Evolutionary conservation across 1,140 invertebrate species (phyloP), one percentile per base, ranked within the genome.

Genomic region (Diploscapter pachys): DNA sequence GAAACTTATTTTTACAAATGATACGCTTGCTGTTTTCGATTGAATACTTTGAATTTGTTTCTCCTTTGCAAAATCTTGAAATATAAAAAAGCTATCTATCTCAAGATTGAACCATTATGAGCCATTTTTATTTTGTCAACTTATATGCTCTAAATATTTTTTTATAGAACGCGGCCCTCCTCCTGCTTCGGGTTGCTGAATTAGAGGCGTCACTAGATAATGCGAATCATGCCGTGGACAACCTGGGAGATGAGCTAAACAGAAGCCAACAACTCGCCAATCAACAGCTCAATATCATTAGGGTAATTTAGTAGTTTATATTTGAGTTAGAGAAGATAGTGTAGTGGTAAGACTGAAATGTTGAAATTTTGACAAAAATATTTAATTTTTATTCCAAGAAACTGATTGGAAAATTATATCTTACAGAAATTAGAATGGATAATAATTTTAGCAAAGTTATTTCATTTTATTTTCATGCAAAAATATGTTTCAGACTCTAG

Each of bases 221-320:
- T 13, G 6, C 71, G 4, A 6, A 53, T 2, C n/a, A 5, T 6
- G 6, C 5, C 5, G 1, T 49, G 8, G 69, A 71, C 9, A 9
- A n/a, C 9, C 55, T 71, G 8, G 5, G 5, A 49, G 56, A 62
- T 48, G 69, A 71, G 54, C 56, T 71, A 48, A 49, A 49, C 69
- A 71, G 48, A 50, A 61, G 56, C 5, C 69, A 71, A 53, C 31
- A 11, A 4, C 59, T 64, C 31, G 49, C 65, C 48, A 72, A 72
- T 2, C 61, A 72, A 50, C 71, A 72, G 5, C 63, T 72, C n/a
- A 72, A 52, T 48, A 9, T 72, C 4, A 72, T 72, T 66, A 71
- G 48, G 69, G 63, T 65, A 63, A 63, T n/a, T 56, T 67, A 8
- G 2, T n/a, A 31, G 31, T 63, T 9, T 56, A 67, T 2, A 49